Percentiles rank a stretch among this genome's conserved stretches.
Evolutionary conservation across 2,888 invertebrate genomes (phyloP).

Genomic region (Gasteruption jaculator): DNA sequence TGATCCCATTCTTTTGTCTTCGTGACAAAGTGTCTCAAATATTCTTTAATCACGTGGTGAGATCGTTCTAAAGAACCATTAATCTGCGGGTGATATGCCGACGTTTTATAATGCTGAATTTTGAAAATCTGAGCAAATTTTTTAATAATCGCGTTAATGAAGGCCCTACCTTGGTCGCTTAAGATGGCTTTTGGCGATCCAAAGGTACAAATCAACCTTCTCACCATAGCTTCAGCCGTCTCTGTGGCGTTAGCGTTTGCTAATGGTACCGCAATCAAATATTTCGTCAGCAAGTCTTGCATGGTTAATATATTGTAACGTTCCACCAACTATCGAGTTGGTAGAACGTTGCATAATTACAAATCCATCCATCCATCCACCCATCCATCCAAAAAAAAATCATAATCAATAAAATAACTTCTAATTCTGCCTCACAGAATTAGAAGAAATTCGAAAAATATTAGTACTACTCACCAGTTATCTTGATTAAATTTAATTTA

Average conservation of each 20-base stretch:
- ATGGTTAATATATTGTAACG: slow-evolving; percentile 19
- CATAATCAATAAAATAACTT: too few species aligned
- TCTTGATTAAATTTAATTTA: too few species aligned
- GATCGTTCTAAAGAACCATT: slow-evolving; percentile 17
- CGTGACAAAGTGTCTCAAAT: slow-evolving; percentile 9
- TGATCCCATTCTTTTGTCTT: slow-evolving; percentile 12
- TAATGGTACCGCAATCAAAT: slow-evolving; percentile 11
- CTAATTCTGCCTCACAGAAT: too few species aligned
- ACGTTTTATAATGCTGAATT: slow-evolving; percentile 15
- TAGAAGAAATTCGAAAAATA: too few species aligned
- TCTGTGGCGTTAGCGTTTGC: slow-evolving; percentile 13
- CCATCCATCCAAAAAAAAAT: too few species aligned
- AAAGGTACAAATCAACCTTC: slow-evolving; percentile 15
- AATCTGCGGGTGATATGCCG: slow-evolving; percentile 16
- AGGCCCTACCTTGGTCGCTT: slow-evolving; percentile 19
- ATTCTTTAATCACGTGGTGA: slow-evolving; percentile 14
- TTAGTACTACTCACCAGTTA: too few species aligned
- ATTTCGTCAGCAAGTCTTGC: slow-evolving; percentile 15
- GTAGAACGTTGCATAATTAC: too few species aligned
- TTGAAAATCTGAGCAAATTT: slow-evolving; percentile 9
- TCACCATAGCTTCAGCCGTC: slow-evolving; percentile 16
- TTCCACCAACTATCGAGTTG: too few species aligned
- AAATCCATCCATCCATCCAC: too few species aligned
- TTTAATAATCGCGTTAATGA: slow-evolving; percentile 14
- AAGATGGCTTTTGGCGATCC: slow-evolving; percentile 16